These are phyloP conservation scores for Lamellibrachia satsuma DNA, from an alignment of 2,888 invertebrate genomes.

Conservation along the genomic window DNA sequence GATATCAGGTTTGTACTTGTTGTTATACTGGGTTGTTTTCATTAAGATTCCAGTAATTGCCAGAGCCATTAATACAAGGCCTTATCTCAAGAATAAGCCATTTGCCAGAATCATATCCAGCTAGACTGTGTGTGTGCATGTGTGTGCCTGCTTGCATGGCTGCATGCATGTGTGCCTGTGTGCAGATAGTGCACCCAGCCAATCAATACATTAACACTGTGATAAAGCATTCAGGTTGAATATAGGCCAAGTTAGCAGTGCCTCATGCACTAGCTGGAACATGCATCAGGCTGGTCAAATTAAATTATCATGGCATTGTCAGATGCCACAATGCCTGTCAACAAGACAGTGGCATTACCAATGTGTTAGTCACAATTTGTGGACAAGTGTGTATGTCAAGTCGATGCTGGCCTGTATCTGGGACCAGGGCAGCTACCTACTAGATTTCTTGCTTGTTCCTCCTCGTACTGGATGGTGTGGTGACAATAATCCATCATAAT, in stretches of 20 bases:
- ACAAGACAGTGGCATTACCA: slow-evolving; percentile 23
- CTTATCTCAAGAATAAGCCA: not conserved
- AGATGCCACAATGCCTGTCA: not conserved
- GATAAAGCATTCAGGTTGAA: slow-evolving; percentile 14
- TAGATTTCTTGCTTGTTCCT: not conserved
- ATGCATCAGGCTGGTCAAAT: slow-evolving; percentile 21
- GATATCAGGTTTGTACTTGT: slow-evolving; percentile 20
- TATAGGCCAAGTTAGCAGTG: slow-evolving; percentile 24
- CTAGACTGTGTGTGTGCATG: not conserved
- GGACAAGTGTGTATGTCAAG: slow-evolving; percentile 8
- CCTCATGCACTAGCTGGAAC: not conserved
- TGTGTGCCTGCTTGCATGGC: not conserved
- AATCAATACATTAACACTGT: slow-evolving; percentile 21
- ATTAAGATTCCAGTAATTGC: slow-evolving; percentile 23
- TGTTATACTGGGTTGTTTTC: slow-evolving; percentile 22
- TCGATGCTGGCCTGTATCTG: not conserved
- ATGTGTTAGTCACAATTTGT: slow-evolving; percentile 18
- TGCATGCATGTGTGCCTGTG: not conserved
- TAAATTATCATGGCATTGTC: slow-evolving; percentile 21
- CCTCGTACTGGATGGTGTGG: slow-evolving; percentile 21
- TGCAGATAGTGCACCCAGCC: slow-evolving; percentile 22
- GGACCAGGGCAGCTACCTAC: slow-evolving; percentile 6
- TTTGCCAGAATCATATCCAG: slow-evolving; percentile 17
- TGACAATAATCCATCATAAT: slow-evolving; percentile 20
- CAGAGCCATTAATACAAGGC: slow-evolving; percentile 22